A percentile compares a stretch with the other conserved stretches of the same genome.
These are phyloP conservation scores for Zoanthus sociatus DNA, from an alignment of 92 coral and sea anemone species.

Conservation along the genomic window DNA sequence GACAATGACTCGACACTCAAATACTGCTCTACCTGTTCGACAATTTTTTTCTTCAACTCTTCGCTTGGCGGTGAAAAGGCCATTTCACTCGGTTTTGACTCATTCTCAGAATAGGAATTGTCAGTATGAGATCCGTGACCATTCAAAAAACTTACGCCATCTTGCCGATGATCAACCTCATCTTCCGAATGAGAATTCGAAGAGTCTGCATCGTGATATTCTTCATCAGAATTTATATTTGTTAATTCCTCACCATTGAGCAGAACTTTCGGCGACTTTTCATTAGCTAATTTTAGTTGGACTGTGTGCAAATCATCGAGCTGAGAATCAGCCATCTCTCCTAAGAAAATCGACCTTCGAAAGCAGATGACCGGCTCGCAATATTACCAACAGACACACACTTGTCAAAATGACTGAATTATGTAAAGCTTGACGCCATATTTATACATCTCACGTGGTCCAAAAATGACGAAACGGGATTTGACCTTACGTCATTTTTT, in stretches of 20 bases:
- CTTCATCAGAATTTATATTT: constrained; percentile 81
- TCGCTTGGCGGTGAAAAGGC: constrained; percentile 92
- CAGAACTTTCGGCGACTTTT: constrained; percentile 86
- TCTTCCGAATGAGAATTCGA: constrained; percentile 76
- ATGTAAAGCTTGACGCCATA: constrained; percentile 46
- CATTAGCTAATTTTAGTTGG: constrained; percentile 52
- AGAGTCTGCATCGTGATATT: constrained; percentile 73
- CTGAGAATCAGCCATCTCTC: constrained; percentile 89
- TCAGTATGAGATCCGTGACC: constrained; percentile 70
- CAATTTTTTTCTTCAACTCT: constrained; percentile 83
- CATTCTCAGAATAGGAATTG: constrained; percentile 96
- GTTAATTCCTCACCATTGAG: constrained; percentile 77
- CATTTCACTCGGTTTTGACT: constrained; percentile 72
- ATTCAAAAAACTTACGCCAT: constrained; percentile 46
- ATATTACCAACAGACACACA: background rate
- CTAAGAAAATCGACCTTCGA: constrained; percentile 38
- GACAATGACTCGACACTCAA: constrained; percentile 92
- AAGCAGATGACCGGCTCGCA: constrained; percentile 44
- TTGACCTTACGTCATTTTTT: constrained; percentile 23
- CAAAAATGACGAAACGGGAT: constrained; percentile 63
- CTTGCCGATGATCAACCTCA: constrained; percentile 83
- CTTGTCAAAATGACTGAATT: constrained; percentile 17
- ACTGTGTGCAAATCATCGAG: constrained; percentile 53
- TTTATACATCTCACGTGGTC: constrained; percentile 81
- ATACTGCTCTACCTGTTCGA: constrained; percentile 93